These are phyloP conservation scores for Zaprionus lachaisei DNA, from an alignment of 1,140 invertebrate species.

Conservation along the genomic window DNA sequence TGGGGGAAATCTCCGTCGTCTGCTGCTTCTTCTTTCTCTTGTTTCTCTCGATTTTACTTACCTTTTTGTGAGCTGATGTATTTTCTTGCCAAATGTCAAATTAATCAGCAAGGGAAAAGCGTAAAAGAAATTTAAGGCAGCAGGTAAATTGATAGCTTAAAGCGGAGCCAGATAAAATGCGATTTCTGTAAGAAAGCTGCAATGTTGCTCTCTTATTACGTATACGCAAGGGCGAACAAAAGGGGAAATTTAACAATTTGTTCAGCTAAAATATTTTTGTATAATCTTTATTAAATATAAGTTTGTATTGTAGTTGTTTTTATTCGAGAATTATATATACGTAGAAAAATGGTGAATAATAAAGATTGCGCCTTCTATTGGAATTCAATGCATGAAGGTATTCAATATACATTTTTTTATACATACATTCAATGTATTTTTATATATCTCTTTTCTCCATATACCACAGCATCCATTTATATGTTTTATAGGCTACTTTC, in stretches of 20 bases:
- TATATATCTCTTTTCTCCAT: background rate
- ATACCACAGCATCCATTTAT: background rate
- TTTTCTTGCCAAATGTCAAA: constrained; percentile 5
- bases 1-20: background rate
- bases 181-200: background rate
- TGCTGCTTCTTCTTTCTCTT: background rate
- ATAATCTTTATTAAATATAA: background rate
- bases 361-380: background rate
- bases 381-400: background rate
- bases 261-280: background rate
- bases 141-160: constrained; percentile 8
- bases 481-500: background rate
- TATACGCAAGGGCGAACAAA: background rate
- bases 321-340: background rate
- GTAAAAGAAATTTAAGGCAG: background rate
- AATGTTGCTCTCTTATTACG: background rate
- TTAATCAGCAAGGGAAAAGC: constrained; percentile 8
- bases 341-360: background rate
- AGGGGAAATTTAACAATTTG: background rate
- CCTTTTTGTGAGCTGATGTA: constrained; percentile 1
- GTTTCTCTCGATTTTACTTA: background rate
- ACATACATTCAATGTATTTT: background rate
- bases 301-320: background rate
- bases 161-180: background rate
- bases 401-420: background rate